Evolutionary conservation across 2,113 vertebrate species (phyloP), one percentile per base, ranked within the genome.

Genomic region (Dipodomys spectabilis): DNA sequence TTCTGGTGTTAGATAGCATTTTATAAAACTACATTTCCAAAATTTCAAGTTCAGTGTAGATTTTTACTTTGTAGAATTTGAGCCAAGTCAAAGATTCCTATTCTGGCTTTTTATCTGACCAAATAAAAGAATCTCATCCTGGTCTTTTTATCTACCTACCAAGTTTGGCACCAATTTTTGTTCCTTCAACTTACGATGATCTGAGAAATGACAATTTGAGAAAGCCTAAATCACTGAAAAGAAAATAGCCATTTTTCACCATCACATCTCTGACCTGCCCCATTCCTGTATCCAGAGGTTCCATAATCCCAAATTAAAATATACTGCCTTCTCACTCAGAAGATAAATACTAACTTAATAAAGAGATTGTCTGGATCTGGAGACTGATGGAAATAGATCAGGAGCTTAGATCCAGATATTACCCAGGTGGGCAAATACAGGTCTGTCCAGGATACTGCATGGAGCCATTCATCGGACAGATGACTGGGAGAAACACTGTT

Each of bases 11-110:
- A 39, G 39, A 91, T 91, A 94, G 13, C 13, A 84, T 57, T 95
- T 86, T 65, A 64, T 73, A 73, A 94, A 91, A 84, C 53, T 62
- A 8, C 25, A 45, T 80, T 94, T 89, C 30, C 25, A 95, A 28
- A 68, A 82, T 71, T 88, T 67, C 45, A 53, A 67, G 18, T 88
- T 92, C 35, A 53, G 11, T 83, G 90, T 93, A 71, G 75, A 57
- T 91, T 95, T 19, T 22, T 75, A 69, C 75, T 68, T 35, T 89
- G 28, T 86, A 80, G 30, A 86, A 91, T 62, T 86, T 90, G 39
- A 15, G 22, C 77, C 79, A 80, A 87, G 69, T 83, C 45, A 69
- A 88, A 90, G 16, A 84, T 81, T 91, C n/a, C 19, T 20, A 60
- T 27, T 27, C 72, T 74, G 19, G 28, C 35, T 22, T 91, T 83